These are phyloP conservation scores for Plotosus lineatus DNA, from an alignment of 2,113 vertebrate genomes.

Conservation along the genomic window DNA sequence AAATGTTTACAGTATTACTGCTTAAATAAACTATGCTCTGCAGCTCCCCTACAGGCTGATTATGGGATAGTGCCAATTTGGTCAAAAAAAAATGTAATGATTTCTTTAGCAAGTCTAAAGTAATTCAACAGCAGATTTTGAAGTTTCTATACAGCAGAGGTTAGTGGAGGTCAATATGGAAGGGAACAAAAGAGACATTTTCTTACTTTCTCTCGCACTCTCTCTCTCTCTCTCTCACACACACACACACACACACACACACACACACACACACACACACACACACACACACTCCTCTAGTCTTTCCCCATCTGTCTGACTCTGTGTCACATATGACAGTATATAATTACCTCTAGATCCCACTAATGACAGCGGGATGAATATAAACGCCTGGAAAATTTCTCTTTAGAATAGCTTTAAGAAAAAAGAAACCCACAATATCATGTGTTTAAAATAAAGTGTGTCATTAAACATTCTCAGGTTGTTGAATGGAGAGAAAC, in stretches of 20 bases:
- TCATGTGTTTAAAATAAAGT: slow-evolving; percentile 29
- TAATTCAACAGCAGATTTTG: background rate
- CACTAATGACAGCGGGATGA: slow-evolving; percentile 50
- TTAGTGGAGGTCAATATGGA: background rate
- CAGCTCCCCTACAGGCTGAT: background rate
- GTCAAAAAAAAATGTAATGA: no score
- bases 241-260: background rate
- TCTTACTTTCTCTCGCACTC: background rate
- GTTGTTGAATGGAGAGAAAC: background rate
- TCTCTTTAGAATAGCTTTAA: slow-evolving; percentile 11
- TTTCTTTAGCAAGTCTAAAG: background rate
- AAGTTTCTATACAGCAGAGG: background rate
- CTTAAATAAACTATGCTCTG: background rate
- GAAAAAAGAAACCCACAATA: slow-evolving; percentile 13
- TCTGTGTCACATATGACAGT: slow-evolving; percentile 49
- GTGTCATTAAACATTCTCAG: slow-evolving; percentile 13
- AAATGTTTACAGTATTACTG: background rate
- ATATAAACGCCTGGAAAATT: slow-evolving; percentile 41
- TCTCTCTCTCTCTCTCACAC: background rate
- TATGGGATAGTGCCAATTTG: background rate
- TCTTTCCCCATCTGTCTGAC: slow-evolving; percentile 16
- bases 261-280: no score
- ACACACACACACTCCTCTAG: no score
- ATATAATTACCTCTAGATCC: slow-evolving; percentile 48
- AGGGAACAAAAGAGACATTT: background rate